Percentiles rank a stretch among this genome's conserved stretches.
phyloP scores from a whole-genome alignment of 2,113 vertebrate species.

The Glaucomys volans region DNA sequence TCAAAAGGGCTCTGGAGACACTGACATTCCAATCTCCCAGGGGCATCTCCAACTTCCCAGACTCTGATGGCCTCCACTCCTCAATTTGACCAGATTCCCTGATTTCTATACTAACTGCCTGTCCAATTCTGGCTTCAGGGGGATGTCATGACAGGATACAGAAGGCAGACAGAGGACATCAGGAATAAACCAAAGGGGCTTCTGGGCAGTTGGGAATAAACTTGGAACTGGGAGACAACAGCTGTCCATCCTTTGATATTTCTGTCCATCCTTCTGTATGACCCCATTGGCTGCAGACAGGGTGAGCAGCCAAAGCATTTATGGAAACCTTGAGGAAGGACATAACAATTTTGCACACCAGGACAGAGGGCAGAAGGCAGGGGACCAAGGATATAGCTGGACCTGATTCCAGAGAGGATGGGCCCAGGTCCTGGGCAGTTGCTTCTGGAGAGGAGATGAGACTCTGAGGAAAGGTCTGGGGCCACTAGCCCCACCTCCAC shows the following conservation, averaged over 20 bases:
- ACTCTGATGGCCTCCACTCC: too few species aligned
- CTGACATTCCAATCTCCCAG: too few species aligned
- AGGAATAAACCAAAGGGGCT: neutral
- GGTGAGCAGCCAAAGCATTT: neutral
- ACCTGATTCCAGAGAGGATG: neutral
- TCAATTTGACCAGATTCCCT: too few species aligned
- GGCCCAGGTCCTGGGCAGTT: neutral
- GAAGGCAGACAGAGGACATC: neutral
- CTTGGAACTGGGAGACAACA: neutral
- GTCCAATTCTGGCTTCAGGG: too few species aligned
- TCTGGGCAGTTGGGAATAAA: neutral
- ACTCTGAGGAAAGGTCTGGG: neutral
- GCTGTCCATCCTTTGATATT: neutral
- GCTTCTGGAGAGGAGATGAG: neutral
- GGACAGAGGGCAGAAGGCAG: neutral
- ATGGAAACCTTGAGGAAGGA: neutral
- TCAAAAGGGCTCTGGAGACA: too few species aligned
- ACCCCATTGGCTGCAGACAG: neutral
- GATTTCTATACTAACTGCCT: too few species aligned
- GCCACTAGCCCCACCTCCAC: neutral
- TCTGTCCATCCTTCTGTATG: neutral
- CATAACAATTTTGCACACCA: neutral
- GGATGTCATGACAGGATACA: neutral
- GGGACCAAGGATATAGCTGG: neutral
- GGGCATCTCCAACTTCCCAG: too few species aligned